Conservation (phyloP, 2,797 vertebrate genomes). For the Lutjanus campechanus region DNA sequence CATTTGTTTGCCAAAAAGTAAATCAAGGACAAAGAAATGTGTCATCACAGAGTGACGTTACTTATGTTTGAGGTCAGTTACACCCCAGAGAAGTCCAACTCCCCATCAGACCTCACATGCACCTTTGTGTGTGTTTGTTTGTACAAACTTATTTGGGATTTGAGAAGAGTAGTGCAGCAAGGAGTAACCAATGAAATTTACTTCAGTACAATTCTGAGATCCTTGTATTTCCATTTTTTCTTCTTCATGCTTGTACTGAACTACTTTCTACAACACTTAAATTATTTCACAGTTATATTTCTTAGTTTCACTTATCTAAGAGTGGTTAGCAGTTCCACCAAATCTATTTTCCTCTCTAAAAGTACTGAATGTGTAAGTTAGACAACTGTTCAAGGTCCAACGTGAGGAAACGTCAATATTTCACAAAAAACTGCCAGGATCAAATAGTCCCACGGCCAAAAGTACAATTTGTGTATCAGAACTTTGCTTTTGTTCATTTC, state of each 20-base stretch:
- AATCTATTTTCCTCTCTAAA: not conserved
- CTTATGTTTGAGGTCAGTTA: not conserved
- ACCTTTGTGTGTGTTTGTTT: slow-evolving; percentile 1
- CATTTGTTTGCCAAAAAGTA: not conserved
- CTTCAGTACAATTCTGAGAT: not conserved
- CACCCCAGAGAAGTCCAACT: not conserved
- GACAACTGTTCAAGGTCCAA: too few species aligned
- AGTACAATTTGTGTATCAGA: too few species aligned
- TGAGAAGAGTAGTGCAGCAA: not conserved
- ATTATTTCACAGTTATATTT: too few species aligned
- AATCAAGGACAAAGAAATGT: not conserved
- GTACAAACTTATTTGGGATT: not conserved
- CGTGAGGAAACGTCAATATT: too few species aligned
- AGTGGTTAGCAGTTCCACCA: not conserved
- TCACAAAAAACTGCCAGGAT: too few species aligned
- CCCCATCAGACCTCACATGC: not conserved
- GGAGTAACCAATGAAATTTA: too few species aligned
- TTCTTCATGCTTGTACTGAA: not conserved
- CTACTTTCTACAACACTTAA: too few species aligned
- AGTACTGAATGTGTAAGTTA: too few species aligned
- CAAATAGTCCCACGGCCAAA: too few species aligned
- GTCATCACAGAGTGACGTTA: not conserved
- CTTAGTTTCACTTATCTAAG: not conserved
- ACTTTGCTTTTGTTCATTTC: too few species aligned
- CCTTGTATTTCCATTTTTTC: not conserved